A percentile compares a stretch with the other conserved stretches of the same genome.
These are phyloP conservation scores for Sus scrofa DNA, from an alignment of 2,113 vertebrate species.

Conservation along the genomic window DNA sequence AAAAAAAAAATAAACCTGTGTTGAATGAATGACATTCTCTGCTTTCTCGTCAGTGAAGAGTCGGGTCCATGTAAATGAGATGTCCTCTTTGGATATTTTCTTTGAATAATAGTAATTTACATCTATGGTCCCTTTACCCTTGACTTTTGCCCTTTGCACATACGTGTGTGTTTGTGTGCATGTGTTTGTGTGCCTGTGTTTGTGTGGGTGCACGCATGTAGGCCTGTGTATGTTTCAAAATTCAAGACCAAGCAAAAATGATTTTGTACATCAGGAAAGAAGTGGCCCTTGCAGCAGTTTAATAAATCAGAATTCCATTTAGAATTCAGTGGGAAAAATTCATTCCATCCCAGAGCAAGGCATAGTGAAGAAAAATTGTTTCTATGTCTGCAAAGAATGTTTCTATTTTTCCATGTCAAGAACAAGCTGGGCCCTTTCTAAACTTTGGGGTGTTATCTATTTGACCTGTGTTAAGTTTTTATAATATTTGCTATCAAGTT, in stretches of 20 bases:
- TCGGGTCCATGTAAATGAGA: not conserved
- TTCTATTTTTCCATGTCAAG: conserved; percentile 4
- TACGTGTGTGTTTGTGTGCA: not conserved
- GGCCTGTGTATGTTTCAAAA: not conserved
- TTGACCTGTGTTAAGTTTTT: not conserved
- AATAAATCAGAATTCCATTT: not conserved
- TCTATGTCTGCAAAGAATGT: not conserved
- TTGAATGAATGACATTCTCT: not conserved
- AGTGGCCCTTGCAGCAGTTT: not conserved
- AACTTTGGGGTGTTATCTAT: not conserved
- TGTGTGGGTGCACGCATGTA: not conserved
- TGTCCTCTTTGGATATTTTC: not conserved
- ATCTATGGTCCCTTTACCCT: not conserved
- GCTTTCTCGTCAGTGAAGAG: not conserved
- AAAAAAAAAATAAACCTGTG: not conserved
- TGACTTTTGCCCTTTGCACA: not conserved
- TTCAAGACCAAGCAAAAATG: not conserved
- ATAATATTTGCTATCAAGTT: not conserved
- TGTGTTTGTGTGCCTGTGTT: not conserved
- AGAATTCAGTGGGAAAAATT: not conserved
- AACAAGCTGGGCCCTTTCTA: not conserved
- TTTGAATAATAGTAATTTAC: not conserved
- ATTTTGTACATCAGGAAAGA: not conserved
- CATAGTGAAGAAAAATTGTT: not conserved
- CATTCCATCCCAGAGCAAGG: not conserved